These are phyloP conservation scores for Heteromurus nitidus DNA, from an alignment of 2,888 invertebrate genomes.

Conservation along the genomic window DNA sequence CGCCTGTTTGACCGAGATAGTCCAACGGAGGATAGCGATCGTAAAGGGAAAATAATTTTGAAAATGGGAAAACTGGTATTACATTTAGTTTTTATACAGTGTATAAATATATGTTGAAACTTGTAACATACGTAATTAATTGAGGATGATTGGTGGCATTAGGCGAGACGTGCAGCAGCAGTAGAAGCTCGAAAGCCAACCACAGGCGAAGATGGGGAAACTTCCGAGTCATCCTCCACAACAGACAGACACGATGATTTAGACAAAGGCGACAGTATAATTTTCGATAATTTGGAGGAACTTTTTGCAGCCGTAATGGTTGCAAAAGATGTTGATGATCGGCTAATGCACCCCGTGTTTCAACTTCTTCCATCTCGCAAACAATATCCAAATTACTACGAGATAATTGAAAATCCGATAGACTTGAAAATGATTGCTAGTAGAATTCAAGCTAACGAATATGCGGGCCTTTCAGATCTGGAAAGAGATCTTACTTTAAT, in stretches of 20 bases:
- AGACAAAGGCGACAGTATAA: constrained; percentile 54
- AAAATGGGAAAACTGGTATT: constrained; percentile 78
- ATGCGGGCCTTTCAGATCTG: constrained; percentile 85
- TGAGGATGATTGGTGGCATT: not conserved
- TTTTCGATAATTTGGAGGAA: constrained; percentile 85
- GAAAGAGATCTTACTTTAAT: constrained; percentile 92
- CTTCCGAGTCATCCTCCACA: constrained; percentile 84
- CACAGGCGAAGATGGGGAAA: constrained; percentile 78
- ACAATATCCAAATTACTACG: constrained; percentile 96
- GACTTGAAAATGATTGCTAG: constrained; percentile 95
- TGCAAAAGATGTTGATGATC: constrained; percentile 86
- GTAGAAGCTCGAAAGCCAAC: constrained; percentile 75
- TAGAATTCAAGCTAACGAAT: constrained; percentile 87
- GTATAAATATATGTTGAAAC: too few species aligned
- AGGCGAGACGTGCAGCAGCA: constrained; percentile 74
- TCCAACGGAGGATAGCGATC: constrained; percentile 76
- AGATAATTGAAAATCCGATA: constrained; percentile 94
- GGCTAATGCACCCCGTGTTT: constrained; percentile 91
- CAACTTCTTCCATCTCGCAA: constrained; percentile 93
- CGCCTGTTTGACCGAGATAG: constrained; percentile 76
- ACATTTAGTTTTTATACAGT: too few species aligned
- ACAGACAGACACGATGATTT: constrained; percentile 78
- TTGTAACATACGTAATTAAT: too few species aligned
- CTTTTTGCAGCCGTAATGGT: constrained; percentile 92
- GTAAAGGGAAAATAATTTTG: constrained; percentile 78